Evolutionary conservation across 2,797 vertebrate genomes (phyloP).

Genomic region (Leucoraja ocellata): DNA sequence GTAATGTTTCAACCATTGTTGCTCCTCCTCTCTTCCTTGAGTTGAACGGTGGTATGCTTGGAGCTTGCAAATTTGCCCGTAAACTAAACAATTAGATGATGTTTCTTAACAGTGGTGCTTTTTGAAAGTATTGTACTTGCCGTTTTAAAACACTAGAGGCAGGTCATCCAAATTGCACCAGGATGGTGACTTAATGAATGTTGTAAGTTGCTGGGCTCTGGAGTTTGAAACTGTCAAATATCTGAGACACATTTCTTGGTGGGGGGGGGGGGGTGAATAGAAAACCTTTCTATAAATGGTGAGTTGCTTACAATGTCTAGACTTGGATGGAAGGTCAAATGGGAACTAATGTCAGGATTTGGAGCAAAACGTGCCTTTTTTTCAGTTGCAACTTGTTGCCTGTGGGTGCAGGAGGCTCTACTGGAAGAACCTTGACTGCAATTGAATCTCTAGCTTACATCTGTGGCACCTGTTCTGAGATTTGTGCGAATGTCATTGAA

Average conservation of each 20-base stretch:
- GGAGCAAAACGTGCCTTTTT: neutral
- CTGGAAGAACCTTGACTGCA: neutral
- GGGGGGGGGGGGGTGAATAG: neutral
- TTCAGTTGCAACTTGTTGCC: too few relatives aligned
- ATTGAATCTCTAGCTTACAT: neutral
- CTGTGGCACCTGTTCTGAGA: neutral
- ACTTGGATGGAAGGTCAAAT: neutral
- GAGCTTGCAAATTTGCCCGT: neutral
- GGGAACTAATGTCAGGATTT: neutral
- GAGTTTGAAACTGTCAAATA: neutral
- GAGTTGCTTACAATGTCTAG: neutral
- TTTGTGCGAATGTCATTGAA: neutral
- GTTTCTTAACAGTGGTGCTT: neutral
- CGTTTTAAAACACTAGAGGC: too few relatives aligned
- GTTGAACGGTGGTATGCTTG: neutral
- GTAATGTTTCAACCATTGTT: too few relatives aligned
- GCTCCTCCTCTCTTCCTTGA: too few relatives aligned
- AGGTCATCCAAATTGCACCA: neutral
- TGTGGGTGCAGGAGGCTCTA: neutral
- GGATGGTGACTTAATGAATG: neutral
- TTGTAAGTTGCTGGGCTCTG: neutral
- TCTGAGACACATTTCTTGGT: neutral
- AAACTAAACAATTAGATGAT: neutral
- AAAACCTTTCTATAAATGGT: neutral
- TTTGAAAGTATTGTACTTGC: neutral